Conservation (phyloP, 1,140 invertebrate species). For the Eciton burchellii region DNA sequence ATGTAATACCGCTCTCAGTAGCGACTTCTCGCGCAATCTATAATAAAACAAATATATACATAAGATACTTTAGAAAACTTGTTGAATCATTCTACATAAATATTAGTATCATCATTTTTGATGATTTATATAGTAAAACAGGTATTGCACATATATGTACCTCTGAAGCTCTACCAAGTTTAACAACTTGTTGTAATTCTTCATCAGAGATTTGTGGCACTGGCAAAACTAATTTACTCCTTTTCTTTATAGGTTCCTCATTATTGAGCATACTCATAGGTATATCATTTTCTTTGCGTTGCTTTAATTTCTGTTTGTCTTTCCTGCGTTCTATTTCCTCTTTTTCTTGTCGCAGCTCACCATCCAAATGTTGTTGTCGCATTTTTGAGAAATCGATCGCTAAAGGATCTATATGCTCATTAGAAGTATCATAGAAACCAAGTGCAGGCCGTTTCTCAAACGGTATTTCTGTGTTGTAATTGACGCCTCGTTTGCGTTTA, state of each 20-base stretch:
- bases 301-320: constrained; percentile 97
- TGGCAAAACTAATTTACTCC: constrained; percentile 98
- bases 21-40: constrained; percentile 94
- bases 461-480: constrained; percentile 99
- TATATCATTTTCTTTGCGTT: constrained; percentile 98
- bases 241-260: constrained; percentile 95
- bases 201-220: constrained; percentile 98
- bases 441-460: constrained; percentile 97
- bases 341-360: constrained; percentile 94
- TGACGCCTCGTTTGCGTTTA: constrained; percentile 93
- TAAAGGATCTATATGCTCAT: constrained; percentile 94
- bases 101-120: background rate
- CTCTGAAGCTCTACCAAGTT: constrained; percentile 97
- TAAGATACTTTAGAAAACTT: too few species aligned
- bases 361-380: constrained; percentile 96
- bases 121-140: background rate
- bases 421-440: constrained; percentile 97
- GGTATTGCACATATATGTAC: constrained; percentile 52
- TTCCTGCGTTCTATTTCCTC: constrained; percentile 95
- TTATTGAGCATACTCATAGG: constrained; percentile 96
- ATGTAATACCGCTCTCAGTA: constrained; percentile 91
- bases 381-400: constrained; percentile 95
- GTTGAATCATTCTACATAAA: background rate
- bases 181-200: constrained; percentile 97
- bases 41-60: constrained; percentile 17